These are phyloP conservation scores for Eumerus sabulonum DNA, from an alignment of 2,888 invertebrate species.

Conservation along the genomic window DNA sequence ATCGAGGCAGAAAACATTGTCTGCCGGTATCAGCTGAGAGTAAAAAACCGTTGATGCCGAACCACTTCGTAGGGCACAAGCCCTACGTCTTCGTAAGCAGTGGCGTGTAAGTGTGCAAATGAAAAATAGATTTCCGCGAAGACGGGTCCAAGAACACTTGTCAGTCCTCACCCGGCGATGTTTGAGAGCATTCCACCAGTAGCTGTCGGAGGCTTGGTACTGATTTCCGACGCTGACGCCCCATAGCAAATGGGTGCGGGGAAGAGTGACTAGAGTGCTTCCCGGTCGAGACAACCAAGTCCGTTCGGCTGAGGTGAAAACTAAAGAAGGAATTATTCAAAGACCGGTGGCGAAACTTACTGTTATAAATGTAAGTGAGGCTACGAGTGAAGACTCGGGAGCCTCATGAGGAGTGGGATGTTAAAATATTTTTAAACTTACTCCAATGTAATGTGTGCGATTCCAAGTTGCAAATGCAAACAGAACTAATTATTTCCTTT, in stretches of 20 bases:
- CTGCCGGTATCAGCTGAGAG: background rate
- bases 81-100: constrained; percentile 26
- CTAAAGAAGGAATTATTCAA: no score
- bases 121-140: constrained; percentile 19
- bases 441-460: no score
- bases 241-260: constrained; percentile 43
- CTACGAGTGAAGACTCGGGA: constrained; percentile 3
- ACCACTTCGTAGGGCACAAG: background rate
- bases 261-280: constrained; percentile 33
- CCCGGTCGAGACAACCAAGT: constrained; percentile 45
- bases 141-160: constrained; percentile 22
- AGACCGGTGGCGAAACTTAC: constrained; percentile 33
- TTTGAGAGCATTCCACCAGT: constrained; percentile 20
- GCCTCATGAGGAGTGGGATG: constrained; percentile 24
- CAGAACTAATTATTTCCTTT: background rate
- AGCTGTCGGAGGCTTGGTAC: constrained; percentile 18
- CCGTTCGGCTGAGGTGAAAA: constrained; percentile 43
- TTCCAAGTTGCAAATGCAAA: background rate
- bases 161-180: constrained; percentile 8
- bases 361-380: constrained; percentile 41
- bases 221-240: constrained; percentile 37
- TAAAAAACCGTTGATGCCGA: constrained; percentile 5
- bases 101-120: constrained; percentile 28
- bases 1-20: constrained; percentile 10
- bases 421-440: no score